phyloP scores from a whole-genome alignment of 2,888 invertebrate genomes.

The Brenthis hecate region DNA sequence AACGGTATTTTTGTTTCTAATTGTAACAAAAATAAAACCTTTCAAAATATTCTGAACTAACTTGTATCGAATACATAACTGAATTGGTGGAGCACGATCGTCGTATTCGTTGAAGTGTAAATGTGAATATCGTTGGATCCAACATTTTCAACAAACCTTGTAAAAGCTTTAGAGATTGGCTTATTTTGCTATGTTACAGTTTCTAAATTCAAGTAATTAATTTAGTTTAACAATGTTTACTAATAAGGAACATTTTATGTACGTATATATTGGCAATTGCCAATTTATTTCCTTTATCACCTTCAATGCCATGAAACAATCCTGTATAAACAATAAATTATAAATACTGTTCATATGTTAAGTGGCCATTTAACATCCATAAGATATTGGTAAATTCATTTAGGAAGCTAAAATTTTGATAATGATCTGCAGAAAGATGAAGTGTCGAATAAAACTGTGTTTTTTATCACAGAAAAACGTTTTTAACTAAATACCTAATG shows the following conservation, averaged over 20 bases:
- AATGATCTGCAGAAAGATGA: background rate
- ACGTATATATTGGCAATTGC: too few relatives aligned
- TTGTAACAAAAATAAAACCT: background rate
- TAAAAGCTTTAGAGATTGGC: background rate
- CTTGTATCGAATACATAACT: background rate
- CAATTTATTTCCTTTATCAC: too few relatives aligned
- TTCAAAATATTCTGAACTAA: background rate
- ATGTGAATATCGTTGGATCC: slow-evolving; percentile 1
- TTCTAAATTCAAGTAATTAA: too few relatives aligned
- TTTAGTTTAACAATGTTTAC: too few relatives aligned
- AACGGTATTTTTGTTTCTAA: background rate
- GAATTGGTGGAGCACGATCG: slow-evolving; percentile 1
- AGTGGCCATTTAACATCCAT: background rate
- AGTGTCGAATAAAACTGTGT: slow-evolving; percentile 7
- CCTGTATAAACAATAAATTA: too few relatives aligned
- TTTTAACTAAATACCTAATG: background rate
- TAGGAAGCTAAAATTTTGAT: slow-evolving; percentile 2
- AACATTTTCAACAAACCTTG: background rate
- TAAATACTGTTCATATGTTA: too few relatives aligned
- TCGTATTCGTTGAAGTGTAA: slow-evolving; percentile 1
- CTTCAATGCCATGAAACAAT: too few relatives aligned
- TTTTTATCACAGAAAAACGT: slow-evolving; percentile 3
- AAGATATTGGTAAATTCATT: slow-evolving; percentile 1
- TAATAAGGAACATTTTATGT: too few relatives aligned
- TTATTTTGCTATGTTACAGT: background rate